These are phyloP conservation scores for Scrobipalpa costella DNA, from an alignment of 2,888 invertebrate genomes.

Conservation along the genomic window DNA sequence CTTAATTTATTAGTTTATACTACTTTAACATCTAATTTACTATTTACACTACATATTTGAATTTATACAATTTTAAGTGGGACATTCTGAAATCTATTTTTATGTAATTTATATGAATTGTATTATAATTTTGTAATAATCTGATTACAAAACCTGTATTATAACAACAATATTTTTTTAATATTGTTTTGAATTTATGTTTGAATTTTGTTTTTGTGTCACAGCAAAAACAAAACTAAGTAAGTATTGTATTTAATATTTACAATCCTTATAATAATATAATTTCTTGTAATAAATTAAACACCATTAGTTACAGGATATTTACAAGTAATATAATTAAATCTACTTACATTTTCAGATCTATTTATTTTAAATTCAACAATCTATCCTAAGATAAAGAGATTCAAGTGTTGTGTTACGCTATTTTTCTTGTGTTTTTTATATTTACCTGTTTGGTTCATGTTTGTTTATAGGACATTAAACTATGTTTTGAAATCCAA, in stretches of 20 bases:
- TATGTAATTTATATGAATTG: neutral
- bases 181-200: too few species aligned
- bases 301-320: conserved; percentile 30
- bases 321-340: conserved; percentile 14
- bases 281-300: conserved; percentile 38
- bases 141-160: too few species aligned
- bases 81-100: conserved; percentile 44
- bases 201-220: too few species aligned
- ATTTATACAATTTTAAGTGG: conserved; percentile 48
- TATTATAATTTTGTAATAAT: neutral
- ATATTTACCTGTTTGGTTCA: too few species aligned
- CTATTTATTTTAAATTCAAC: neutral
- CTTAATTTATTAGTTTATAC: conserved; percentile 48
- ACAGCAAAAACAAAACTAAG: neutral
- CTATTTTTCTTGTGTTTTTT: neutral
- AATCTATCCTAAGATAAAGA: conserved; percentile 2
- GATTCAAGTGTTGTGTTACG: neutral
- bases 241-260: neutral
- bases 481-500: too few species aligned
- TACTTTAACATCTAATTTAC: conserved; percentile 13
- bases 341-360: conserved; percentile 1
- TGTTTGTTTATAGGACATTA: too few species aligned
- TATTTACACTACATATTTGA: conserved; percentile 26
- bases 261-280: neutral
- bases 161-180: too few species aligned